Evolutionary conservation across 2,888 invertebrate genomes (phyloP).

Genomic region (Polyommatus iphigenia): DNA sequence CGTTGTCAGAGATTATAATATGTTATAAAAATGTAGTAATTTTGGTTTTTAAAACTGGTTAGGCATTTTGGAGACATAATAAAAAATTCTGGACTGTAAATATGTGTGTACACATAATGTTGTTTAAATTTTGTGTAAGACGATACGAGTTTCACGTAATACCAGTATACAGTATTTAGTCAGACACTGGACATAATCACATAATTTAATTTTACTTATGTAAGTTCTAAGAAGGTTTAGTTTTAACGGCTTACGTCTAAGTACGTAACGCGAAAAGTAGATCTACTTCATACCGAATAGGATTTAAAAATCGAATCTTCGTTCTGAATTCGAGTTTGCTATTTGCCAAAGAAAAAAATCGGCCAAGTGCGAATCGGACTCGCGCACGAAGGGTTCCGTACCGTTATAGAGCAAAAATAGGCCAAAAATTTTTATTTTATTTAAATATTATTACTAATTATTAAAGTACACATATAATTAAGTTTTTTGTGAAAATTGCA

Average conservation of each 20-base stretch:
- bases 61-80: neutral
- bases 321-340: neutral
- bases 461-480: too few relatives aligned
- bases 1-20: neutral
- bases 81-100: neutral
- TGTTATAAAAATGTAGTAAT: neutral
- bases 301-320: neutral
- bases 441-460: too few relatives aligned
- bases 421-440: too few relatives aligned
- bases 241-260: neutral
- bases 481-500: too few relatives aligned
- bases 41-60: neutral
- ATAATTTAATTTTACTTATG: conserved; percentile 23
- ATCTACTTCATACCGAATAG: neutral
- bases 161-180: conserved; percentile 16
- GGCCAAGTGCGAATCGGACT: too few relatives aligned
- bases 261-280: neutral
- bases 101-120: neutral
- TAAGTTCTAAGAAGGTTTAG: conserved; percentile 16
- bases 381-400: too few relatives aligned
- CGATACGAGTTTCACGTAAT: neutral
- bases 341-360: neutral
- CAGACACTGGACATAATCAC: conserved; percentile 21
- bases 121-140: conserved; percentile 17
- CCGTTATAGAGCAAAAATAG: too few relatives aligned